These are phyloP conservation scores for Copidosoma floridanum DNA, from an alignment of 1,140 invertebrate species.

Conservation along the genomic window DNA sequence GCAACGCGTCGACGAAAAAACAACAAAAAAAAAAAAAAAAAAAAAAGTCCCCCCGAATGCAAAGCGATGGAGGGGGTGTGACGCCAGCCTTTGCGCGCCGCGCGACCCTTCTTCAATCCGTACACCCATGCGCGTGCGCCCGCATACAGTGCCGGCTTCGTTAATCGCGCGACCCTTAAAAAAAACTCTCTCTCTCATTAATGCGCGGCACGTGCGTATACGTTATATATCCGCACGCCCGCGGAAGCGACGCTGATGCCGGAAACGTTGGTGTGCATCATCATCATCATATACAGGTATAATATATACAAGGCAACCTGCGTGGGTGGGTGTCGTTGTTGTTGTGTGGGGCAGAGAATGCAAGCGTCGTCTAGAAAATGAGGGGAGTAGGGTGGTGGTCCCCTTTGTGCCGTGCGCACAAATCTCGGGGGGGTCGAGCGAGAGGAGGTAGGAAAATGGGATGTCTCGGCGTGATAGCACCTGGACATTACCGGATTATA, in stretches of 20 bases:
- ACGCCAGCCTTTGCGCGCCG: no score
- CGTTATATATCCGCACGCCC: no score
- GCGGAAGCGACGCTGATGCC: not conserved
- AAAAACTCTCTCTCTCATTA: slow-evolving; percentile 13
- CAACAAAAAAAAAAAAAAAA: not conserved
- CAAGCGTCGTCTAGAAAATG: slow-evolving; percentile 10
- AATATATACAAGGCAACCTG: no score
- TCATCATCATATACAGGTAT: no score
- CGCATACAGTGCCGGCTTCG: not conserved
- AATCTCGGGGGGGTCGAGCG: slow-evolving; percentile 3
- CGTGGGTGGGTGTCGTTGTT: no score
- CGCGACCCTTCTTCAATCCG: no score
- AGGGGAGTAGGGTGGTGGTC: not conserved
- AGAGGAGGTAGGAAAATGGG: slow-evolving; percentile 20
- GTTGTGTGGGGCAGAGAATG: not conserved
- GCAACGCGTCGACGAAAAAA: not conserved
- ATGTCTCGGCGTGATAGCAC: slow-evolving; percentile 29
- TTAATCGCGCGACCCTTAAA: slow-evolving; percentile 20
- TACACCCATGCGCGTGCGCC: not conserved
- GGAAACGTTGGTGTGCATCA: slow-evolving; percentile 1
- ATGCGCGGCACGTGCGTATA: not conserved
- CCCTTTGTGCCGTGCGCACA: slow-evolving; percentile 1
- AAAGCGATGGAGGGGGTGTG: no score
- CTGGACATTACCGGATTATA: slow-evolving; percentile 26
- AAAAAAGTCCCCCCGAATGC: no score